Conservation (phyloP, 2,797 vertebrate genomes). For the Bradypus variegatus region DNA sequence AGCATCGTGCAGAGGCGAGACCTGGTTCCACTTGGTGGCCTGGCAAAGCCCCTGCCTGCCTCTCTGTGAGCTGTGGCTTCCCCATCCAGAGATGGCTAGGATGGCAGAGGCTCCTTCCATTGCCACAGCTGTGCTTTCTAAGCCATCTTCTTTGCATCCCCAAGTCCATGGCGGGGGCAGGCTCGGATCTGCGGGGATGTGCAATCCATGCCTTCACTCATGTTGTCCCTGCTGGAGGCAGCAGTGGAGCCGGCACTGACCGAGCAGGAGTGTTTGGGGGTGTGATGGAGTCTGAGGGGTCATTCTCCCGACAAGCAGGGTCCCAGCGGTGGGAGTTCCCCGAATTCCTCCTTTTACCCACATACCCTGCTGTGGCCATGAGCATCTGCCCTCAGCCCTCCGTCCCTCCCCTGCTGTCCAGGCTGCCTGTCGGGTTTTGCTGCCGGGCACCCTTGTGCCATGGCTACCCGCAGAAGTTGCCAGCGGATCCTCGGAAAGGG, state of each 20-base stretch:
- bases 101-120: too few relatives aligned
- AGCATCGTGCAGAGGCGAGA: not conserved
- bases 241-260: not conserved
- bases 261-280: not conserved
- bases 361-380: not conserved
- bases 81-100: not conserved
- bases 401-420: too few relatives aligned
- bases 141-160: not conserved
- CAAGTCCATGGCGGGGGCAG: not conserved
- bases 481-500: not conserved
- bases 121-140: accelerated
- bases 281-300: not conserved
- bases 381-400: not conserved
- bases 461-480: not conserved
- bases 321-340: not conserved
- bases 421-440: not conserved
- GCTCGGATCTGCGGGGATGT: not conserved
- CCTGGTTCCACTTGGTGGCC: not conserved
- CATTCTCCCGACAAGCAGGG: not conserved
- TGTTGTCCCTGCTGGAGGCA: not conserved
- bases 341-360: not conserved
- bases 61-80: too few relatives aligned
- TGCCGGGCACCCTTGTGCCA: not conserved
- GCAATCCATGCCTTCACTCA: too few relatives aligned
- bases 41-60: not conserved